Conservation (phyloP, 2,113 vertebrate species). For the Sebastes fasciatus region DNA sequence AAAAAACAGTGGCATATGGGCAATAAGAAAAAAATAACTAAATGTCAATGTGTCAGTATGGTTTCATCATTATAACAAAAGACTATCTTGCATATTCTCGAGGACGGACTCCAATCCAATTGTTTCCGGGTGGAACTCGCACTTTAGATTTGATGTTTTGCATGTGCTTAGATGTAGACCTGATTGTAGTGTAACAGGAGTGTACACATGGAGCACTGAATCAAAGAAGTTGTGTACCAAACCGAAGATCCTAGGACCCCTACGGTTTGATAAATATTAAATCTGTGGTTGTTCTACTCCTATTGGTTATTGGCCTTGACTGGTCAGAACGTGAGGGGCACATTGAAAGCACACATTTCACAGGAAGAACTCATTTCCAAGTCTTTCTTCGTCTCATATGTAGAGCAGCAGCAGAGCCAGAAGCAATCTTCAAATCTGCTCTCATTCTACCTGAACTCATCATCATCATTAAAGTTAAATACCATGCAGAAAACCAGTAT, state of each 20-base stretch:
- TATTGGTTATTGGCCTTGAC: not conserved
- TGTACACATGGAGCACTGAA: not conserved
- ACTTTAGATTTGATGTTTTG: not conserved
- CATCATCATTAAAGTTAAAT: conserved; percentile 32
- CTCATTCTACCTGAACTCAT: conserved; percentile 30
- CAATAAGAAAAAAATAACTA: not conserved
- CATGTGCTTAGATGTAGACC: not conserved
- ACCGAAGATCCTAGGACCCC: not conserved
- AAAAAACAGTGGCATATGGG: not conserved
- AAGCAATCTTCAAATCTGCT: not conserved
- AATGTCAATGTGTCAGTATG: not conserved
- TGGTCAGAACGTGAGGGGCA: not conserved
- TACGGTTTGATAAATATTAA: no score
- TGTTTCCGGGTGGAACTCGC: not conserved
- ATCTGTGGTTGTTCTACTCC: no score
- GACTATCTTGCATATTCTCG: not conserved
- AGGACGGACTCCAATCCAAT: not conserved
- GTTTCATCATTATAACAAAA: not conserved
- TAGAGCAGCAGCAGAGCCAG: not conserved
- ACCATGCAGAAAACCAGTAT: not conserved
- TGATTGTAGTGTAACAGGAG: not conserved
- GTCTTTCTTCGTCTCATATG: not conserved
- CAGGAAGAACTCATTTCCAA: no score
- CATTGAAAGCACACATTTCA: not conserved
- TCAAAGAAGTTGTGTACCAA: not conserved